Base-by-base conservation (phyloP, 92 coral and sea anemone genomes). In the Phymanthus crucifer region DNA sequence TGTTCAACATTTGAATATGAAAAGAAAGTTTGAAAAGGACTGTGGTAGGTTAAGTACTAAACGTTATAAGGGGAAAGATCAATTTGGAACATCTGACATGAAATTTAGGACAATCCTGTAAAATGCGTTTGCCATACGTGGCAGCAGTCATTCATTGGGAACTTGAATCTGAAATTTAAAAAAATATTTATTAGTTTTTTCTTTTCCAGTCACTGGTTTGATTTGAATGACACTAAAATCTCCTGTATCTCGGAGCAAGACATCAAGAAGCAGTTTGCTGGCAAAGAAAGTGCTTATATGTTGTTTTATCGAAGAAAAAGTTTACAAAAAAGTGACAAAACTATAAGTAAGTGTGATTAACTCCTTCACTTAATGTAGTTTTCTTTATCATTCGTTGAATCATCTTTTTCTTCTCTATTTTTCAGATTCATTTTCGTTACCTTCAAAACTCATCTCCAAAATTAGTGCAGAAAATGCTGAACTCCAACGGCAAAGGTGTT, bases 281-380 rank as follows among this genome's bases (percentile, higher is more conserved):
- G 97, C 23, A 84, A 83, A 78, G 97, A 92, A 57, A 90, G 97
- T 76, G 97, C 97, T 17, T 92, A 92, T 77, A 92, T 92, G 97
- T 54, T 92, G 69, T 92, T 92, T 66, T 92, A 92, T 80, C 77
- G 93, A 56, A 84, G 78, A 48, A 92, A 84, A 57, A 66, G 40
- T 61, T 61, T 70, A 64, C 81, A 47, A 10, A 9, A 32, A 19
- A 19, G 10, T 65, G 45, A 48, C 26, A 79, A 27, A 9, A 18
- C 38, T 13, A 36, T 21, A 80, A 46, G 78, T 80, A 70, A 46
- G 68, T 18, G 40, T 23, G 26, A 32, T 10, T 2, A 12, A 11
- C 29, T 16, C 10, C 29, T 31, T 31, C n/a, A 14, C 26, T n/a
- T n/a, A n/a, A n/a, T n/a, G n/a, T 71, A 13, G 13, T 32, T 72